A percentile compares a stretch with the other conserved stretches of the same genome.
Evolutionary conservation across 2,797 vertebrate species (phyloP).

Genomic region (Darevskia mixta): DNA sequence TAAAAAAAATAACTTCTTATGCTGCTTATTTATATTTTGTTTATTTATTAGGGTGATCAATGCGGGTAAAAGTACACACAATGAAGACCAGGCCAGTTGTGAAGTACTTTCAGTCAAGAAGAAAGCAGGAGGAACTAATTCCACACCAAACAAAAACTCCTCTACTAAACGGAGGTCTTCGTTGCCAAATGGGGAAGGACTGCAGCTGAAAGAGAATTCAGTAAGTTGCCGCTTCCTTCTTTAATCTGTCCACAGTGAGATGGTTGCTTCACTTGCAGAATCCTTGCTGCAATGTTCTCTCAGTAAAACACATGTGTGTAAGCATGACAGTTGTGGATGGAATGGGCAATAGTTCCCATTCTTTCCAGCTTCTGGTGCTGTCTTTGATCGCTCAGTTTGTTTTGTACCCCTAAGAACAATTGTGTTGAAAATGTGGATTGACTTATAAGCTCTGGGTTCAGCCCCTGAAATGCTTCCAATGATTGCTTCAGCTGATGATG

Average conservation of each 20-base stretch:
- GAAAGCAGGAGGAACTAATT: conserved; percentile 81
- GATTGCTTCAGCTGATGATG: not conserved
- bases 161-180: conserved; percentile 89
- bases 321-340: not conserved
- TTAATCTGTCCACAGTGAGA: not conserved
- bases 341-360: not conserved
- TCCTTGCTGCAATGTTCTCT: not conserved
- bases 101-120: conserved; percentile 92
- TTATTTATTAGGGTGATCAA: conserved; percentile 91
- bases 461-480: not conserved
- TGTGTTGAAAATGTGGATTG: not conserved
- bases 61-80: conserved; percentile 95
- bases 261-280: not conserved
- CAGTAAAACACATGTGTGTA: not conserved
- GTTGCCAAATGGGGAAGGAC: conserved; percentile 91
- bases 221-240: conserved; percentile 77
- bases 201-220: conserved; percentile 84
- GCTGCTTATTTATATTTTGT: conserved; percentile 31
- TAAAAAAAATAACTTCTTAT: not conserved
- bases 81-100: conserved; percentile 98
- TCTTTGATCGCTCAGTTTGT: not conserved
- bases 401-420: not conserved
- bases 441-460: too few relatives aligned
- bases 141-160: conserved; percentile 85
- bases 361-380: not conserved